phyloP scores from a whole-genome alignment of 2,113 vertebrate species.

The Nycticryphes semicollaris region DNA sequence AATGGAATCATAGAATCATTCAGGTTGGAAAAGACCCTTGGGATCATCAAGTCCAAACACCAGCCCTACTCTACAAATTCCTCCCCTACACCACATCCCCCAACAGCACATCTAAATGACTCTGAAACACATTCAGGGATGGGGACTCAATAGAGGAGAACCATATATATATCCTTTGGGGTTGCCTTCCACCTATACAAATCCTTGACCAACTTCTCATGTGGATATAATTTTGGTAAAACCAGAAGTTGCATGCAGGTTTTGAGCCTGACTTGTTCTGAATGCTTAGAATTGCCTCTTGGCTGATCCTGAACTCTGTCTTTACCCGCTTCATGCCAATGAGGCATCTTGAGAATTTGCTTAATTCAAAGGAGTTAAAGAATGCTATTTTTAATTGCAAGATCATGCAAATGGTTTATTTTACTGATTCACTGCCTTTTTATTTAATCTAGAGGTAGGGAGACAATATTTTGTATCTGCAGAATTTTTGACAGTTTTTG shows the following conservation, averaged over 20 bases:
- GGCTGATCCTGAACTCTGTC: background rate
- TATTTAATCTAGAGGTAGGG: background rate
- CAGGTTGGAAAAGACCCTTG: too few relatives aligned
- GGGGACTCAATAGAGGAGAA: background rate
- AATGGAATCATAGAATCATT: too few relatives aligned
- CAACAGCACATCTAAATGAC: too few relatives aligned
- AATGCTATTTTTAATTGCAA: background rate
- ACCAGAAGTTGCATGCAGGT: background rate
- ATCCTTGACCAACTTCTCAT: background rate
- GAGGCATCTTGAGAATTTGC: background rate
- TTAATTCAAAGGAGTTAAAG: background rate
- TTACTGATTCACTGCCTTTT: background rate
- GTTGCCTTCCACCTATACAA: background rate
- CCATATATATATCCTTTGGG: background rate
- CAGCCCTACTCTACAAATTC: too few relatives aligned
- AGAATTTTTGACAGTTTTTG: background rate
- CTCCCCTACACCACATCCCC: too few relatives aligned
- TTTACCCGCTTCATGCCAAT: background rate
- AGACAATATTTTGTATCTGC: background rate
- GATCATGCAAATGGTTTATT: background rate
- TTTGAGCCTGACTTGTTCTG: background rate
- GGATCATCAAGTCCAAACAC: too few relatives aligned
- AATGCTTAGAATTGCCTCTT: background rate
- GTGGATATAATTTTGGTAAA: background rate
- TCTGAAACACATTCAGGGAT: too few relatives aligned